Evolutionary conservation across 2,113 vertebrate genomes (phyloP), one percentile per base, ranked within the genome.

Genomic region (Phyllostomus hastatus): DNA sequence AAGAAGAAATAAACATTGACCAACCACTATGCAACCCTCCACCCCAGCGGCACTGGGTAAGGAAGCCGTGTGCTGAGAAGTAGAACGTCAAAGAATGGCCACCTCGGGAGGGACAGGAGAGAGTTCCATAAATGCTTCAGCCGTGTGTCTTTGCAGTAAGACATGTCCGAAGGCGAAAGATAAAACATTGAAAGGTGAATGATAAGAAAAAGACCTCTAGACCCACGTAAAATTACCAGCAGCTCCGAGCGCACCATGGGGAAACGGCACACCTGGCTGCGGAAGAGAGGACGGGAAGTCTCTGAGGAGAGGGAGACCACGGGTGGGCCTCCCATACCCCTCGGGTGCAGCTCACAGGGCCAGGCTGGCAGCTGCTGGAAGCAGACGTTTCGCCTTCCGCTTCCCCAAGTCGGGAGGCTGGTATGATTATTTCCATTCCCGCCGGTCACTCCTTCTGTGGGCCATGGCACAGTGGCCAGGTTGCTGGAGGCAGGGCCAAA

Each of bases 201-300:
- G 0, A 0, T 52, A 88, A 15, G 35, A 94, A 64, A 95, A 90
- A 95, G n/a, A 78, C 67, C 96, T 84, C 79, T 70, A 90, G 72
- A 90, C 24, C 94, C 46, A 50, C 0, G 0, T 48, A 61, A 83
- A 89, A 93, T 97, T 88, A 97, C 86, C 33, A 95, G 89, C 41
- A 88, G 61, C 70, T 86, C 64, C 69, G 91, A 91, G 19, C 78
- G 57, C 79, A 72, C 19, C 20, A 61, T 83, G 88, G 85, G 73
- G 19, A 94, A 96, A 67, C 10, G 31, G 4, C 7, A 54, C n/a
- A 10, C 4, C 7, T 52, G 52, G 90, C 19, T 9, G 67, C 64
- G 89, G 76, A 11, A 88, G 61, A 54, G 9, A 38, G 35, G 70
- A 61, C 12, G 41, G 54, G 14, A 69, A 35, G 50, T 67, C 64